phyloP scores from a whole-genome alignment of 2,888 invertebrate genomes.

The Drosophila neotestacea region DNA sequence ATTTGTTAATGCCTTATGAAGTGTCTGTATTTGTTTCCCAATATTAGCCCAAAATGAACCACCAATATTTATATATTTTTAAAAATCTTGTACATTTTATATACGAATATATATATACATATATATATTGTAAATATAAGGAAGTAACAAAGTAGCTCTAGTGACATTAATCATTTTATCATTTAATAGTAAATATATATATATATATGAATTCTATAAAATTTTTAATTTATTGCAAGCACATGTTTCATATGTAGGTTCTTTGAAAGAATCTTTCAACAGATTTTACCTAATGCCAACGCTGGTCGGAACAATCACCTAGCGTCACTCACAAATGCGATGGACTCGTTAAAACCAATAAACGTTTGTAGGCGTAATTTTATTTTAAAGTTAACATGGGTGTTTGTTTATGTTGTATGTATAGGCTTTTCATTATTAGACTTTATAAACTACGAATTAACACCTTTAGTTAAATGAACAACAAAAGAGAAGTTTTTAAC shows the following conservation, averaged over 20 bases:
- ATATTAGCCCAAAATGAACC: constrained; percentile 1
- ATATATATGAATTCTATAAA: constrained; percentile 56
- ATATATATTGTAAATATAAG: constrained; percentile 60
- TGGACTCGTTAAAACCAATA: constrained; percentile 48
- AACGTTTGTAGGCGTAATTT: constrained; percentile 26
- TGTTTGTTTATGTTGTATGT: constrained; percentile 9
- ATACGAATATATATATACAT: constrained; percentile 42
- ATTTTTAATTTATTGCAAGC: constrained; percentile 62
- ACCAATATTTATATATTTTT: constrained; percentile 5
- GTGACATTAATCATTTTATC: constrained; percentile 42
- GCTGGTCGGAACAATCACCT: constrained; percentile 44
- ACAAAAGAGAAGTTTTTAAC: constrained; percentile 64
- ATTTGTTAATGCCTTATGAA: background rate
- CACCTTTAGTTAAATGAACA: constrained; percentile 60
- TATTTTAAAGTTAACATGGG: constrained; percentile 42
- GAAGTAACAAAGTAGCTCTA: constrained; percentile 60
- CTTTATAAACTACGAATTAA: constrained; percentile 59
- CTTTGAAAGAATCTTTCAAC: constrained; percentile 55
- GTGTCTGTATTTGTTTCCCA: background rate
- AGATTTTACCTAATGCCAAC: constrained; percentile 41
- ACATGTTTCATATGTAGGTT: constrained; percentile 52
- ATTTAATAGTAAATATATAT: constrained; percentile 48
- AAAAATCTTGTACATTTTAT: constrained; percentile 39
- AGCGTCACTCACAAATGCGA: constrained; percentile 57
- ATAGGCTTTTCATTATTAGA: constrained; percentile 10